Percentiles rank a stretch among this genome's conserved stretches.
phyloP scores from a whole-genome alignment of 2,797 vertebrate species.

The Halcyon smyrnensis region DNA sequence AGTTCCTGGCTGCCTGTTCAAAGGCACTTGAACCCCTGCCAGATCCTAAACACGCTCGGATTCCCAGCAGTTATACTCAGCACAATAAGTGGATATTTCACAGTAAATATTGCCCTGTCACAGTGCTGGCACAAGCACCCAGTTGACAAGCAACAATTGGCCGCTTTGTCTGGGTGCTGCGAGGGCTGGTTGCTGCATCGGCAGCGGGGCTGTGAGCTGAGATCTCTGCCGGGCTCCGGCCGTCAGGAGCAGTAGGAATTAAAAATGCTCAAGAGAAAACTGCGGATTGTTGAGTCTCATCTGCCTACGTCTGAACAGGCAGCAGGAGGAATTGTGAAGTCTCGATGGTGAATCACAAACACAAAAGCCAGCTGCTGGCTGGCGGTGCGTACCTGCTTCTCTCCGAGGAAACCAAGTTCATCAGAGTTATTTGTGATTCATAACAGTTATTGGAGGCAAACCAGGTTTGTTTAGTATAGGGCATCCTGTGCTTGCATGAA shows the following conservation, averaged over 20 bases:
- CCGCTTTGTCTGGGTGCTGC: conserved; percentile 10
- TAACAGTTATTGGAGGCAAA: neutral
- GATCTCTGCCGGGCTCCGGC: neutral
- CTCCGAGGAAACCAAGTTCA: neutral
- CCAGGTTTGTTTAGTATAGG: neutral
- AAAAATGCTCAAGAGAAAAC: neutral
- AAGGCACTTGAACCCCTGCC: conserved; percentile 70
- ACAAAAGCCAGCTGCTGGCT: neutral
- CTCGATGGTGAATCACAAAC: neutral
- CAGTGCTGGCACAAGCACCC: conserved; percentile 50
- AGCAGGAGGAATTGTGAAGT: neutral
- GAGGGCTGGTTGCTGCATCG: neutral
- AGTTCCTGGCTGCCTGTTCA: conserved; percentile 63
- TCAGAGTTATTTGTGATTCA: neutral
- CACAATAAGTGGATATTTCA: conserved; percentile 40
- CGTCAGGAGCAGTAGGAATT: neutral
- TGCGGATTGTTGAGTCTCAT: neutral
- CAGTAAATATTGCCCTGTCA: conserved; percentile 51
- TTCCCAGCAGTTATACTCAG: conserved; percentile 34
- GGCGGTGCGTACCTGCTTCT: neutral
- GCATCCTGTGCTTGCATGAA: neutral
- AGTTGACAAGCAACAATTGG: conserved; percentile 31
- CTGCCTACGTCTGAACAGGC: neutral
- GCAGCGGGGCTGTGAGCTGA: neutral
- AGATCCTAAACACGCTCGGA: conserved; percentile 32